These are phyloP conservation scores for Dasypogon diadema DNA, from an alignment of 2,888 invertebrate species.

Conservation along the genomic window DNA sequence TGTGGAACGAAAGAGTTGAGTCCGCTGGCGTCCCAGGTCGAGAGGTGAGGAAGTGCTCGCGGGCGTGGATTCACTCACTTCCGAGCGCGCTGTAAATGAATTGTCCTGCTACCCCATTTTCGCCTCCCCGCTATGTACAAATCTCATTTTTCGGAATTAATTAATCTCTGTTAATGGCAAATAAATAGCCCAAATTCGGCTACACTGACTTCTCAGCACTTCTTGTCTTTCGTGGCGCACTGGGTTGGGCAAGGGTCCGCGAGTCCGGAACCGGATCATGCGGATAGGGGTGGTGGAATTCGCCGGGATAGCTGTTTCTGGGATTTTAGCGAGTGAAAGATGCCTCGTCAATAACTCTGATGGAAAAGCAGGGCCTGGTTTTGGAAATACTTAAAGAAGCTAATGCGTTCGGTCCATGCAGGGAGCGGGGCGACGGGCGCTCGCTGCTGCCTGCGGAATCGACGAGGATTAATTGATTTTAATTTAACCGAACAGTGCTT, in stretches of 20 bases:
- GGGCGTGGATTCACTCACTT: slow-evolving; percentile 31
- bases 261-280: background rate
- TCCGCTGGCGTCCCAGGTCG: slow-evolving; percentile 19
- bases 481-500: slow-evolving; percentile 49
- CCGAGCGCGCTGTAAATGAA: slow-evolving; percentile 23
- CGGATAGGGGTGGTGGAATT: background rate
- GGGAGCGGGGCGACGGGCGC: slow-evolving; percentile 18
- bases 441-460: slow-evolving; percentile 33
- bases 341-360: slow-evolving; percentile 47
- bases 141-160: slow-evolving; percentile 56
- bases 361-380: slow-evolving; percentile 37
- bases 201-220: slow-evolving; percentile 45
- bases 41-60: slow-evolving; percentile 3
- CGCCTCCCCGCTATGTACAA: slow-evolving; percentile 23
- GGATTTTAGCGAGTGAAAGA: slow-evolving; percentile 44
- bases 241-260: background rate
- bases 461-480: slow-evolving; percentile 56
- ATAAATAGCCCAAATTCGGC: slow-evolving; percentile 54
- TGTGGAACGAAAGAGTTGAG: slow-evolving; percentile 44
- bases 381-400: slow-evolving; percentile 4
- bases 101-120: slow-evolving; percentile 39
- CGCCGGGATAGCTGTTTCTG: slow-evolving; percentile 26
- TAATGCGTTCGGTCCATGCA: slow-evolving; percentile 6
- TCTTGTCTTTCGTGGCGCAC: background rate
- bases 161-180: slow-evolving; percentile 56